These are phyloP conservation scores for Epinephelus cyanopodus DNA, from an alignment of 2,113 vertebrate genomes.

Conservation along the genomic window DNA sequence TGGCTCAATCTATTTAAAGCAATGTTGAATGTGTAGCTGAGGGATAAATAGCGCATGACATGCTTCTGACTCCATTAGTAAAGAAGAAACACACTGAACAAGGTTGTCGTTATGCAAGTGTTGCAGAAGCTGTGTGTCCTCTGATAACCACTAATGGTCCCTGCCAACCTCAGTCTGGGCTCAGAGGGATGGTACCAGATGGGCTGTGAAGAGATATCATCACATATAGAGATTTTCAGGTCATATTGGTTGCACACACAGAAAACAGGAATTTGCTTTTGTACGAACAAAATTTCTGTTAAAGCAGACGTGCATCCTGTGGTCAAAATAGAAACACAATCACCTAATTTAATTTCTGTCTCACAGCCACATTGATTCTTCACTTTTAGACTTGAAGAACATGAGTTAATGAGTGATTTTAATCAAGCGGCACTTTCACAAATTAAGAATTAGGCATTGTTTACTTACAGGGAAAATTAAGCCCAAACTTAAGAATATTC, in stretches of 20 bases:
- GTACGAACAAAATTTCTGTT: not conserved
- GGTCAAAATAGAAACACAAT: not conserved
- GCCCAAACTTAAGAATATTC: not conserved
- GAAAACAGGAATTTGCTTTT: not conserved
- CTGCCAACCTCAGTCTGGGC: constrained; percentile 21
- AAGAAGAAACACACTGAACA: constrained; percentile 24
- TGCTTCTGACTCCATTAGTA: constrained; percentile 54
- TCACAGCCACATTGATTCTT: not conserved
- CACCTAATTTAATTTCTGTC: not conserved
- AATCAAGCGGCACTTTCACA: not conserved
- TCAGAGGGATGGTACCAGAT: not conserved
- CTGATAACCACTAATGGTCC: constrained; percentile 44
- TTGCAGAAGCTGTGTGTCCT: constrained; percentile 20
- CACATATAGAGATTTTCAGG: not conserved
- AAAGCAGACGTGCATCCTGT: not conserved
- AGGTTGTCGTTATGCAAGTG: constrained; percentile 48
- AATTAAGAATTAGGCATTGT: not conserved
- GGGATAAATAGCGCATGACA: constrained; percentile 61
- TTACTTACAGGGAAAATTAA: not conserved
- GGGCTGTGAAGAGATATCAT: not conserved
- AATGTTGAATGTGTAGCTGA: constrained; percentile 41
- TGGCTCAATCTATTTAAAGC: constrained; percentile 67
- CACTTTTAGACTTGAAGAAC: not conserved
- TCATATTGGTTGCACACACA: not conserved
- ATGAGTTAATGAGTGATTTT: constrained; percentile 4